Evolutionary conservation across 1,140 invertebrate species (phyloP), one percentile per base, ranked within the genome.

Genomic region (Hirudo medicinalis): DNA sequence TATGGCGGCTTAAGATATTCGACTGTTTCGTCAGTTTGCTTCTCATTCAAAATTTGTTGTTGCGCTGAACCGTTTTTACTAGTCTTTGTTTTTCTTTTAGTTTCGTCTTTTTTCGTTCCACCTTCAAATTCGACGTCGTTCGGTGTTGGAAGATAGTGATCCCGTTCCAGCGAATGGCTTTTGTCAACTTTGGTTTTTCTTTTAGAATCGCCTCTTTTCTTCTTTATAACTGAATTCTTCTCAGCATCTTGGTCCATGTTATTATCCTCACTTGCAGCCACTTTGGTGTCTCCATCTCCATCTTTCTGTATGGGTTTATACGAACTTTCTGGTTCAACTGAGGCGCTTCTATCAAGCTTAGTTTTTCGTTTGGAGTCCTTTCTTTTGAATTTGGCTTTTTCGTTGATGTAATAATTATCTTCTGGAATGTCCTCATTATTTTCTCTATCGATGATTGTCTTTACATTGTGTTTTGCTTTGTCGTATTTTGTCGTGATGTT

Each of bases 301-400:
- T 63, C 57, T 3, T 32, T 63, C 57, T 8, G 57, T 63, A 2
- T 63, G 8, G 22, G 22, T 13, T 19, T 63, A 20, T 63, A 6
- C 43, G 43, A 17, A 2, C 57, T 63, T 63, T 11, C 57, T 19
- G 11, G 20, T 11, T 63, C 57, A 63, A 49, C 43, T 1, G 43
- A 49, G 43, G 43, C 43, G 15, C 43, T 49, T 49, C 43, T 49
- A 17, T 63, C 57, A 20, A 25, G 9, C 29, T 22, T 63, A 63
- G 57, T 25, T 63, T 63, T 63, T 32, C 29, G 22, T 63, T 63
- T 63, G 8, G 57, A 63, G 3, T 63, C 29, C 57, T 63, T 63
- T 63, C 15, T 63, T 63, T 32, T 22, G 4, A 25, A n/a, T n/a
- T n/a, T n/a, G n/a, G n/a, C 57, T 63, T 63, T 63, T 32, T 25